phyloP scores from a whole-genome alignment of 2,888 invertebrate genomes.

The Andrena marginata region DNA sequence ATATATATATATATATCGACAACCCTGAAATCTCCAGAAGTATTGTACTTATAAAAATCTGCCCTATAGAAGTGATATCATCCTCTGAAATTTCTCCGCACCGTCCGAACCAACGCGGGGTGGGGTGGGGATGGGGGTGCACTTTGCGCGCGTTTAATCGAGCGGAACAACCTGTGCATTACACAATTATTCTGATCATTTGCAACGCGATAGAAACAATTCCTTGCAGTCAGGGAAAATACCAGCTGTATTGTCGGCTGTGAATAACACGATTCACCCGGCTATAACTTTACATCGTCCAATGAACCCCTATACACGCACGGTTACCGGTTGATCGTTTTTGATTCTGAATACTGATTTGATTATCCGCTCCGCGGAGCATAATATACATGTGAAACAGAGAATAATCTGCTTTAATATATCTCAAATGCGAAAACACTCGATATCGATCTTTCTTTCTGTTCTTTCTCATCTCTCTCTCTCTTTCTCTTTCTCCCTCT shows the following conservation, averaged over 20 bases:
- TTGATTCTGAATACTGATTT: constrained; percentile 74
- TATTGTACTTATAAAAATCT: no score
- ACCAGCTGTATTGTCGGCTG: constrained; percentile 54
- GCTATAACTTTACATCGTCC: constrained; percentile 48
- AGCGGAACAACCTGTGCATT: constrained; percentile 1
- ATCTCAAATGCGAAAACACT: constrained; percentile 65
- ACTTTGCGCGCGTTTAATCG: background rate
- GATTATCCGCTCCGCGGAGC: constrained; percentile 66
- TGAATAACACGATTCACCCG: constrained; percentile 44
- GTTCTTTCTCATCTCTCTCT: background rate
- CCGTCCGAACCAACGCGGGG: constrained; percentile 5
- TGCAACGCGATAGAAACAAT: constrained; percentile 47
- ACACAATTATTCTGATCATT: constrained; percentile 10
- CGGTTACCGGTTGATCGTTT: constrained; percentile 53
- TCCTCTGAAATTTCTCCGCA: background rate
- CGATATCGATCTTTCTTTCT: constrained; percentile 49
- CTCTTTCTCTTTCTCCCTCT: background rate
- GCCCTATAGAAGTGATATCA: background rate
- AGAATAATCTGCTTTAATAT: constrained; percentile 68
- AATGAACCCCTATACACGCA: constrained; percentile 48
- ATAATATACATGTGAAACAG: constrained; percentile 62
- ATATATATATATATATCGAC: no score
- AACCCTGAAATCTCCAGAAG: no score
- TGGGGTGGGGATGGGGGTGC: background rate
- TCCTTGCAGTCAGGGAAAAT: constrained; percentile 41